Conservation (phyloP, 2,797 vertebrate species). For the Tragopan temminckii region DNA sequence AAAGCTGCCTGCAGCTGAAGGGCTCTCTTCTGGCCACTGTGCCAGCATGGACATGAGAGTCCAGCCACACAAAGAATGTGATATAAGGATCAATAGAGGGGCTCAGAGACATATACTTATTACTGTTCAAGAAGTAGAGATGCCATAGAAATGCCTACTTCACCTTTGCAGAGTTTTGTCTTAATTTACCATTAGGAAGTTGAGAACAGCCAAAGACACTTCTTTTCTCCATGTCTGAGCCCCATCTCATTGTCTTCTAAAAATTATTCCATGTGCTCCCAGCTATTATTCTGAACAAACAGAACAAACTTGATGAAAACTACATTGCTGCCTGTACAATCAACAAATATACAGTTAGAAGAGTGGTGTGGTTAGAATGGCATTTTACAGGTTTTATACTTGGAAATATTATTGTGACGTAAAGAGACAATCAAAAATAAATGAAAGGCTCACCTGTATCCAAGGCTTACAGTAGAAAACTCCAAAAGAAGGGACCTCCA, state of each 20-base stretch:
- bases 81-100: neutral
- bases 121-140: neutral
- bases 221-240: neutral
- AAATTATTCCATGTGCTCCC: neutral
- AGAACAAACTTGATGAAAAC: constrained; percentile 34
- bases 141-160: neutral
- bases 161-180: neutral
- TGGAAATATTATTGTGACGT: too few relatives aligned
- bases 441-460: too few relatives aligned
- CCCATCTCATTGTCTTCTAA: neutral
- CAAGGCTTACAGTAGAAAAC: too few relatives aligned
- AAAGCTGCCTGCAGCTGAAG: neutral
- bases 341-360: too few relatives aligned
- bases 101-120: neutral
- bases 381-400: too few relatives aligned
- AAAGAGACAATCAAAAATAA: too few relatives aligned
- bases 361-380: too few relatives aligned
- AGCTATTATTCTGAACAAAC: neutral
- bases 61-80: neutral
- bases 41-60: neutral
- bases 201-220: neutral
- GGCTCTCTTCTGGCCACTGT: too few relatives aligned
- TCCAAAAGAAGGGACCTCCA: too few relatives aligned
- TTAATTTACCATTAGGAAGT: neutral
- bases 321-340: neutral